Evolutionary conservation across 2,797 vertebrate genomes (phyloP).

Genomic region (Remorina albescens): DNA sequence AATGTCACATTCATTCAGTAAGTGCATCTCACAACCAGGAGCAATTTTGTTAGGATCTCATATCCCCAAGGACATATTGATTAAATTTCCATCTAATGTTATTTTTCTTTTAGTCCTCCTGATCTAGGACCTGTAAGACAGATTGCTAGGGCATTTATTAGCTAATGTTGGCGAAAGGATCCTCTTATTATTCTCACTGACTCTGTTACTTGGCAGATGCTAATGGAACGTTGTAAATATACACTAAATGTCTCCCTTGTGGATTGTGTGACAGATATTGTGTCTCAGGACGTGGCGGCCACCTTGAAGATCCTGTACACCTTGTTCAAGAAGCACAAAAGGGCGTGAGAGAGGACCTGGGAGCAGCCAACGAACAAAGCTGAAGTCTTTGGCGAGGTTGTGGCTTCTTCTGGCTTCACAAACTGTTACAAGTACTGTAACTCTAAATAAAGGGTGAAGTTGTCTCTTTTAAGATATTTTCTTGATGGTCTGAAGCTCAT

Average conservation of each 20-base stretch:
- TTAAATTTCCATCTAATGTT: conserved; percentile 59
- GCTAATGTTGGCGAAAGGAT: conserved; percentile 62
- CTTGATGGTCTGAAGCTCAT: neutral
- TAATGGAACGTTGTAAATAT: conserved; percentile 37
- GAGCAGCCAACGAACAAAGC: neutral
- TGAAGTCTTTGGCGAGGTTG: neutral
- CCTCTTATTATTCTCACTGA: conserved; percentile 32
- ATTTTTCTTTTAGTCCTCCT: conserved; percentile 35
- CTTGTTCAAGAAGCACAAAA: conserved; percentile 89
- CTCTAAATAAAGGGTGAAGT: neutral
- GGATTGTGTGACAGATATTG: conserved; percentile 86
- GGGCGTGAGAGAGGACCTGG: conserved; percentile 19
- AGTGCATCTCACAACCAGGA: conserved; percentile 54
- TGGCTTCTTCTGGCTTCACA: conserved; percentile 5
- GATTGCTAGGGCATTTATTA: conserved; percentile 43
- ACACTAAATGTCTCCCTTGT: conserved; percentile 41
- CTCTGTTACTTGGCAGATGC: conserved; percentile 18
- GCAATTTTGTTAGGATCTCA: conserved; percentile 51
- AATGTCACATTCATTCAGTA: conserved; percentile 69
- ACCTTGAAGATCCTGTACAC: conserved; percentile 89
- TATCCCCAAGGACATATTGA: conserved; percentile 62
- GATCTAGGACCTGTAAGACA: conserved; percentile 65
- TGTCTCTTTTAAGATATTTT: neutral
- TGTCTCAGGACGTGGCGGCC: conserved; percentile 86
- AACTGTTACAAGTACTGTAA: conserved; percentile 6